These are phyloP conservation scores for Temnothorax nylanderi DNA, from an alignment of 1,140 invertebrate genomes.

Conservation along the genomic window DNA sequence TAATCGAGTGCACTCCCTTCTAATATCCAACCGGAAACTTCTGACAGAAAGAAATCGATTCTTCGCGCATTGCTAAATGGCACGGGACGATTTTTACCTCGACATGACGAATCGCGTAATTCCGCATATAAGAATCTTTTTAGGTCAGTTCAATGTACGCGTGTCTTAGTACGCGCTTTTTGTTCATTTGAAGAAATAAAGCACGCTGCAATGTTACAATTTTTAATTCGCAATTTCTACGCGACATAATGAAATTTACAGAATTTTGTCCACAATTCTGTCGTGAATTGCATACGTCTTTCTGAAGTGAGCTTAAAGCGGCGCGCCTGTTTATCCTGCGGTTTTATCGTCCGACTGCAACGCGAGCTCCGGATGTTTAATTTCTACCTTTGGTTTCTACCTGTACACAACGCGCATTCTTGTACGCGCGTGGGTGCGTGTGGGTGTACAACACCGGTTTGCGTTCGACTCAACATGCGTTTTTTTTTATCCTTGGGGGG, in stretches of 20 bases:
- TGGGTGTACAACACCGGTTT: slow-evolving; percentile 54
- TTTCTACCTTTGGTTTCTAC: slow-evolving; percentile 60
- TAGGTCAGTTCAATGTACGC: not conserved
- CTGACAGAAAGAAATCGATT: not conserved
- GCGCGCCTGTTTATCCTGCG: not conserved
- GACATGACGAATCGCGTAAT: not conserved
- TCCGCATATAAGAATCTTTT: not conserved
- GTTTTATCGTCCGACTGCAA: slow-evolving; percentile 14
- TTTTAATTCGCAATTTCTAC: not conserved
- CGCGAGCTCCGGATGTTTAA: slow-evolving; percentile 31
- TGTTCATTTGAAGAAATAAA: not conserved
- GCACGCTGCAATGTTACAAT: not conserved
- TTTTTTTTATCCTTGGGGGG: slow-evolving; percentile 19
- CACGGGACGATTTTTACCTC: not conserved
- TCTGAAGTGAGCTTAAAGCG: not conserved
- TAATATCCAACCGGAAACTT: not conserved
- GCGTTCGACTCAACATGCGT: not conserved
- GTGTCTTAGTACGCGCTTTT: not conserved
- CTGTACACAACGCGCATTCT: slow-evolving; percentile 55
- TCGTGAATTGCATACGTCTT: not conserved
- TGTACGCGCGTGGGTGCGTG: slow-evolving; percentile 54
- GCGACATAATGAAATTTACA: not conserved
- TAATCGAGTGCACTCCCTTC: not conserved
- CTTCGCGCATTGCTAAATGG: not conserved
- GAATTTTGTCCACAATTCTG: not conserved